Percentiles rank a stretch among this genome's conserved stretches.
Conservation (phyloP, 1,140 invertebrate genomes). For the Nasonia longicornis region DNA sequence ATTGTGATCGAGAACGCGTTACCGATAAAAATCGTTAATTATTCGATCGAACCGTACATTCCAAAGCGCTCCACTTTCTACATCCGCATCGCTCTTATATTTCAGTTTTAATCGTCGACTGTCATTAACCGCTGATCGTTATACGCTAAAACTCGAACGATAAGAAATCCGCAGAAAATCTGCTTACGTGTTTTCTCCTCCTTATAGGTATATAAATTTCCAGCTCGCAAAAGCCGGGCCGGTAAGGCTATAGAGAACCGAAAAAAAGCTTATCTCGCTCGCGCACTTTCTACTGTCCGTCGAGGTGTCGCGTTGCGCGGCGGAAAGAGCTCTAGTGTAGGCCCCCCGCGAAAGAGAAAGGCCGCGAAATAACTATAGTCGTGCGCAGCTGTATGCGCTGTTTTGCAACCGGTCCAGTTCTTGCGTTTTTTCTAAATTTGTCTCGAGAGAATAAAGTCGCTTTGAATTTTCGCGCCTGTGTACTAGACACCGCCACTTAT, state of each 20-base stretch:
- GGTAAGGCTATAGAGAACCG: neutral
- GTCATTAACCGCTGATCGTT: no score
- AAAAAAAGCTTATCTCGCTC: constrained; percentile 28
- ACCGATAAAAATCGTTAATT: no score
- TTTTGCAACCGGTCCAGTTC: constrained; percentile 27
- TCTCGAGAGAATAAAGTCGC: neutral
- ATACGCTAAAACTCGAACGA: no score
- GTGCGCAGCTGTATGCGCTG: neutral
- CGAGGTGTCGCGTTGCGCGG: neutral
- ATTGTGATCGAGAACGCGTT: no score
- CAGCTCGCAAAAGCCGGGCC: neutral
- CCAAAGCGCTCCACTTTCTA: no score
- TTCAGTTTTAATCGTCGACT: no score
- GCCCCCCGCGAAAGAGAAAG: constrained; percentile 30
- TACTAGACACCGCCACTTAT: no score
- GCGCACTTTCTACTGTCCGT: constrained; percentile 33
- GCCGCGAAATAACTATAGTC: constrained; percentile 2
- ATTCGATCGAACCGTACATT: no score
- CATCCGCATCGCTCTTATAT: no score
- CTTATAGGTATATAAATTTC: neutral
- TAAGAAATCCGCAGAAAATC: no score
- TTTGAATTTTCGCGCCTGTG: no score
- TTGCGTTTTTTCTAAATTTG: neutral
- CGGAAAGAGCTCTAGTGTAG: neutral
- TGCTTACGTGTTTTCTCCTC: no score